phyloP scores from a whole-genome alignment of 2,113 vertebrate species.

The Rynchops niger region DNA sequence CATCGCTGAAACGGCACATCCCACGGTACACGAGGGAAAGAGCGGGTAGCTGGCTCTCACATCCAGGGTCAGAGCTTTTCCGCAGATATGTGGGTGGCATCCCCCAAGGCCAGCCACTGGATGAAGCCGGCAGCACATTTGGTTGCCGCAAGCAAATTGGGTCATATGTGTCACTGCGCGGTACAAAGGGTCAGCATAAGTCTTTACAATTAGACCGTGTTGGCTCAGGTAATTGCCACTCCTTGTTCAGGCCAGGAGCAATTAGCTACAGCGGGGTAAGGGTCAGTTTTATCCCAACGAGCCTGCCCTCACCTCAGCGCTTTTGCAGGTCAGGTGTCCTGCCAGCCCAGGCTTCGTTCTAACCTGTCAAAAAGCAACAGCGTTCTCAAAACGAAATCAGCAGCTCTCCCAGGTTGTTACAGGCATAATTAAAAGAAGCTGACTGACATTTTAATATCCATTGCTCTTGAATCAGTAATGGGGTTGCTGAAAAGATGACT shows the following conservation, averaged over 20 bases:
- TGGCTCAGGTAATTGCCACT: neutral
- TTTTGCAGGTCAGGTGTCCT: neutral
- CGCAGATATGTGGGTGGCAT: rapidly evolving
- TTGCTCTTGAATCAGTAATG: neutral
- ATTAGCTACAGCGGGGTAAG: neutral
- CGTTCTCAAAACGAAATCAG: neutral
- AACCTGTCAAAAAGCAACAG: neutral
- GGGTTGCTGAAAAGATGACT: neutral
- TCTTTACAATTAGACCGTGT: neutral
- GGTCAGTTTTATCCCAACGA: neutral
- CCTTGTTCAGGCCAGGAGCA: neutral
- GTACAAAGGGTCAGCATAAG: neutral
- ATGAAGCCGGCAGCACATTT: neutral
- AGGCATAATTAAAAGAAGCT: neutral
- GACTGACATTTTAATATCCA: neutral
- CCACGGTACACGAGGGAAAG: rapidly evolving
- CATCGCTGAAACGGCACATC: neutral
- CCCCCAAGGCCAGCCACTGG: neutral
- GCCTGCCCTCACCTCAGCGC: neutral
- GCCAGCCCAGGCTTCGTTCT: neutral
- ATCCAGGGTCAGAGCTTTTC: neutral
- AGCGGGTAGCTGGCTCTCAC: neutral
- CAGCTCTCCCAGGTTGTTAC: neutral
- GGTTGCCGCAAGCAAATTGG: no score
- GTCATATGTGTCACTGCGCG: rapidly evolving